Percentiles rank a stretch among this genome's conserved stretches.
These are phyloP conservation scores for Hyperoodon ampullatus DNA, from an alignment of 2,113 vertebrate genomes.

Conservation along the genomic window DNA sequence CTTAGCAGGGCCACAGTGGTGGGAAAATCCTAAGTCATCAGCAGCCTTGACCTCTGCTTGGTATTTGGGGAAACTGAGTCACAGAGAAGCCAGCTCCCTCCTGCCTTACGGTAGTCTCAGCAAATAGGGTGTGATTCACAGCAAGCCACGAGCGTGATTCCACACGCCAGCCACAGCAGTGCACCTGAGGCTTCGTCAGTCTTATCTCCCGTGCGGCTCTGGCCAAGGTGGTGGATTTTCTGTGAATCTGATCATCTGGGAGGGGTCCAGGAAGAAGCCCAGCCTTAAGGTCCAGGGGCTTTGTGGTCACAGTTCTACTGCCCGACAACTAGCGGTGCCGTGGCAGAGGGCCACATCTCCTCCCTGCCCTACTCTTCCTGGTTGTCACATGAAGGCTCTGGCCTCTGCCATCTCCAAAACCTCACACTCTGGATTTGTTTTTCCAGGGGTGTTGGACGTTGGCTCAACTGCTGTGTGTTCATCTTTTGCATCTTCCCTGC, in stretches of 20 bases:
- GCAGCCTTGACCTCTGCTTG: not conserved
- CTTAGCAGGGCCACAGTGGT: too few relatives aligned
- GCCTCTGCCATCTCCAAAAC: not conserved
- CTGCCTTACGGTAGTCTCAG: not conserved
- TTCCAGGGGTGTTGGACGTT: not conserved
- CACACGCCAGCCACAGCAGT: not conserved
- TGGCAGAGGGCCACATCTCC: too few relatives aligned
- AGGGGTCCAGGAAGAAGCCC: not conserved
- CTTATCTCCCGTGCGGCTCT: not conserved
- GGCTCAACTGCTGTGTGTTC: not conserved
- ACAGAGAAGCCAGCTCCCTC: not conserved
- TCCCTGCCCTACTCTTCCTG: not conserved
- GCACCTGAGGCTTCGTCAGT: not conserved
- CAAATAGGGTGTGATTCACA: not conserved
- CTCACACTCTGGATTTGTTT: not conserved
- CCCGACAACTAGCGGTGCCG: fast-evolving
- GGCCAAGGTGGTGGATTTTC: not conserved
- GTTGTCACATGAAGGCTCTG: not conserved
- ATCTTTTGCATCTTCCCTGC: not conserved
- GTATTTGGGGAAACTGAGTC: not conserved
- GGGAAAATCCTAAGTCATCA: not conserved
- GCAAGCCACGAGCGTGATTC: not conserved
- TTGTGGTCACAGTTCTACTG: not conserved
- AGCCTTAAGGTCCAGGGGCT: not conserved
- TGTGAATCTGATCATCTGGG: not conserved